Base-by-base conservation (phyloP, 2,797 vertebrate genomes). In the Takifugu ocellatus region DNA sequence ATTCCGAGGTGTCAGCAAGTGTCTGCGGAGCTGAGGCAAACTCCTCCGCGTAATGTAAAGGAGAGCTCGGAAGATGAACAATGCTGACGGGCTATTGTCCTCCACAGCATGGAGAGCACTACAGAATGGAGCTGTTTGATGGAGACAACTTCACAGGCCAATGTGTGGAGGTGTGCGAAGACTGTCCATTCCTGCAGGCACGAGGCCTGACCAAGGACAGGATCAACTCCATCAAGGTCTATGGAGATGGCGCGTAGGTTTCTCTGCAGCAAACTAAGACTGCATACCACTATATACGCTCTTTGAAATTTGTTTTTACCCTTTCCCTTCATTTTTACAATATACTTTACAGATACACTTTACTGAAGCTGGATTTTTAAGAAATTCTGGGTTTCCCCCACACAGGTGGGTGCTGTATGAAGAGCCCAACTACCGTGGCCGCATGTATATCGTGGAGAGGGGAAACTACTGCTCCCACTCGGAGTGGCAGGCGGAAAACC, bases 381-480 rank as follows among this genome's bases (percentile, higher is more conserved):
- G 27, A 39, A 39, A 3, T 12, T 39, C 5, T 24, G 7, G 17
- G 25, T 55, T 59, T 10, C 42, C 10, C 29, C 45, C 42, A 11
- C 55, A 47, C 74, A 97, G 95, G 83, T 96, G 95, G 95, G 94
- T 96, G 80, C 74, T 98, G 79, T 94, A 97, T 0, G 93, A 96
- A 71, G 95, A 98, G 86, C 94, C 95, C n/a, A 96, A 93, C 87
- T 97, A 94, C 85, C 92, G 88, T 0, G 94, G 96, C 29, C 93
- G 91, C 59, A 96, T 96, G 94, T 96, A 94, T 62, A 80, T 97
- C 36, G 92, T 97, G 80, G 94, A 96, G 84, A 88, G 94, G 39
- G 94, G 94, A 0, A 90, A 91, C 79, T 96, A 92, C 86, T 81
- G 88, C 85, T 89, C 66, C 82, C 92, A 90, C 77, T 87, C 75